phyloP scores from a whole-genome alignment of 2,797 vertebrate species.

The Trichosurus vulpecula region DNA sequence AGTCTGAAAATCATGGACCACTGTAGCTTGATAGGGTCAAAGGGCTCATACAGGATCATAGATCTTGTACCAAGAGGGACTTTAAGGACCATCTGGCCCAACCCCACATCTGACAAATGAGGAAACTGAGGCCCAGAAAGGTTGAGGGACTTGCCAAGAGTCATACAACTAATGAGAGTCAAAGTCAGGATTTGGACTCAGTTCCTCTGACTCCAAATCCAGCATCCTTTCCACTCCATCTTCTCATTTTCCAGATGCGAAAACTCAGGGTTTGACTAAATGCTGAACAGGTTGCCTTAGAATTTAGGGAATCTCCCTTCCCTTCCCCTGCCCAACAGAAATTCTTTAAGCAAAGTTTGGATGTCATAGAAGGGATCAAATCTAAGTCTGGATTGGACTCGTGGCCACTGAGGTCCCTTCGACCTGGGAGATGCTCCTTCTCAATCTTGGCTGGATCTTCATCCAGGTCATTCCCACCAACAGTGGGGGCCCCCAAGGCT shows the following conservation, averaged over 20 bases:
- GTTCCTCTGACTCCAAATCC: not conserved
- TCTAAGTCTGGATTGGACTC: not conserved
- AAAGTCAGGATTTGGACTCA: not conserved
- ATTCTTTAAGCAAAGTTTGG: too few relatives aligned
- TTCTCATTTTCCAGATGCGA: not conserved
- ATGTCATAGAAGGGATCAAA: not conserved
- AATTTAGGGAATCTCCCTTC: too few relatives aligned
- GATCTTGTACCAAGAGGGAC: not conserved
- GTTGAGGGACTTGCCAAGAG: not conserved
- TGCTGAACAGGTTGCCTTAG: too few relatives aligned
- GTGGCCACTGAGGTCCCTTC: not conserved
- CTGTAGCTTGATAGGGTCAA: not conserved
- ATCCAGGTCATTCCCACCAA: not conserved
- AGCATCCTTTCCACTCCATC: not conserved
- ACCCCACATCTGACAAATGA: not conserved
- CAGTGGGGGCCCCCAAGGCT: too few relatives aligned
- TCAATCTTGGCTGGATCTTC: not conserved
- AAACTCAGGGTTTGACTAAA: too few relatives aligned
- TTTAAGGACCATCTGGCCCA: not conserved
- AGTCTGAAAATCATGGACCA: not conserved
- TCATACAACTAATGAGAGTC: not conserved
- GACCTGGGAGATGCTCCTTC: not conserved
- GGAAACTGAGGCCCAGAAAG: not conserved
- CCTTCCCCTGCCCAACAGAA: too few relatives aligned
- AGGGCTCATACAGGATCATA: not conserved